Evolutionary conservation across 2,797 vertebrate species (phyloP).

Genomic region (Chrysocyon brachyurus): DNA sequence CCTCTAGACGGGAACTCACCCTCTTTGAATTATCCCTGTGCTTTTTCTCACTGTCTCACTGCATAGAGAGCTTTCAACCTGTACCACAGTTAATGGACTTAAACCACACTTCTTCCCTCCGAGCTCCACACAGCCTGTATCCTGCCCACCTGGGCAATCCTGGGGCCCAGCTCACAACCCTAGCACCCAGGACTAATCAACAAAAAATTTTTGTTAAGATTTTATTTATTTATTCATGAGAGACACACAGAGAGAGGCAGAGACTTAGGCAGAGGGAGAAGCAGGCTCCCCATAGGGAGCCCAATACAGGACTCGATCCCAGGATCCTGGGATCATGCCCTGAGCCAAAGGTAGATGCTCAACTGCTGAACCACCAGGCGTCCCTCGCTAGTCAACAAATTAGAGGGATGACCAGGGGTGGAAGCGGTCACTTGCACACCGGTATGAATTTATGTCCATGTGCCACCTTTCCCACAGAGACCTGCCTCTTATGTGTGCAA

Average conservation of each 20-base stretch:
- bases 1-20: too few species aligned
- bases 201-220: too few species aligned
- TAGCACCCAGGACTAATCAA: not conserved
- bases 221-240: too few species aligned
- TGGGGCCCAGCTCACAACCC: not conserved
- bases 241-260: too few species aligned
- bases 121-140: not conserved
- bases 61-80: not conserved
- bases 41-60: not conserved
- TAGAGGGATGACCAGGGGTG: not conserved
- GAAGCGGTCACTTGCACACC: fast-evolving
- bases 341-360: too few species aligned
- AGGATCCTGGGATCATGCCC: too few species aligned
- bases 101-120: not conserved
- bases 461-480: too few species aligned
- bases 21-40: not conserved
- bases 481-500: not conserved
- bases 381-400: not conserved
- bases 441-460: not conserved
- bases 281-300: too few species aligned
- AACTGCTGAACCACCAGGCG: too few species aligned
- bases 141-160: not conserved
- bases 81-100: not conserved
- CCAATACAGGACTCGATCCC: too few species aligned
- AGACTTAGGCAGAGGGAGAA: too few species aligned